A percentile compares a stretch with the other conserved stretches of the same genome.
Evolutionary conservation across 2,113 vertebrate species (phyloP).

Genomic region (Xenopus laevis): DNA sequence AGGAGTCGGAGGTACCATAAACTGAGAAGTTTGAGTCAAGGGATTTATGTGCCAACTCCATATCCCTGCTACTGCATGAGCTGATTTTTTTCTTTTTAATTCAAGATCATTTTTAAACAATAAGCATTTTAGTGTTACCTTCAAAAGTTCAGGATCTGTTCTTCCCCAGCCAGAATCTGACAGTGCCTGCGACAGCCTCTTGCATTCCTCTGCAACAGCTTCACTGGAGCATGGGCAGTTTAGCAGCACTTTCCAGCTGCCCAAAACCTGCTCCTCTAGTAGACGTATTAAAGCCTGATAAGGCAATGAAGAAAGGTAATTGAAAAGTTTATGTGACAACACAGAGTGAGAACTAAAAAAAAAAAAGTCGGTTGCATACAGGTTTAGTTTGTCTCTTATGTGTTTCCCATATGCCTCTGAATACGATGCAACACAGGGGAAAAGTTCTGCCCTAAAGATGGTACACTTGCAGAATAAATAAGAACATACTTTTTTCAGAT

Average conservation of each 20-base stretch:
- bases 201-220: slow-evolving; percentile 54
- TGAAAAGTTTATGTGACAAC: background rate
- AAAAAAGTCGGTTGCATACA: background rate
- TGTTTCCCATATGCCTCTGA: too few relatives aligned
- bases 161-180: slow-evolving; percentile 58
- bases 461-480: too few relatives aligned
- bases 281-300: slow-evolving; percentile 69
- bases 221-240: slow-evolving; percentile 60
- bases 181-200: slow-evolving; percentile 55
- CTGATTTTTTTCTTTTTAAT: too few relatives aligned
- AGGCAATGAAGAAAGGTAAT: background rate
- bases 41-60: too few relatives aligned
- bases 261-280: slow-evolving; percentile 70
- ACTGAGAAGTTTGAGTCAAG: too few relatives aligned
- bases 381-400: too few relatives aligned
- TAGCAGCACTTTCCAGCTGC: slow-evolving; percentile 77
- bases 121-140: slow-evolving; percentile 56
- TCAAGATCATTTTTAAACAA: too few relatives aligned
- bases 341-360: background rate
- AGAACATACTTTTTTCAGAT: too few relatives aligned
- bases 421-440: too few relatives aligned
- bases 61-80: too few relatives aligned
- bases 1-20: too few relatives aligned
- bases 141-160: slow-evolving; percentile 63
- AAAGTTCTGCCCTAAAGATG: too few relatives aligned